Base-by-base conservation (phyloP, 1,140 invertebrate genomes). In the Calliopsis andreniformis region DNA sequence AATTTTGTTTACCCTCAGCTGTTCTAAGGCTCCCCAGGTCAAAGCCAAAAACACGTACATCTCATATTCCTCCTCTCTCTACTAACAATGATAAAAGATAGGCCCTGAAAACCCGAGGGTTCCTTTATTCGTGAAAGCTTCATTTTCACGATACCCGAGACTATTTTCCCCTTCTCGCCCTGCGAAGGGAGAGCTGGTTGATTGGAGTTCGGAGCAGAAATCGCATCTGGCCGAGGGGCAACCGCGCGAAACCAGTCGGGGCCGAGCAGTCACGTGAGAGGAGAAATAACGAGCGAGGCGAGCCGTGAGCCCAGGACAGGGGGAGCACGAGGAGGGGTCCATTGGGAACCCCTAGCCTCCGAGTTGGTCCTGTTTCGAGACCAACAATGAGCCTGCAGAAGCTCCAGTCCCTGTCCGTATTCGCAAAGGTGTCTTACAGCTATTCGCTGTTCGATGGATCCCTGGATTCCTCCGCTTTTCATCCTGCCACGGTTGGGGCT, bases 221-320 rank as follows among this genome's bases (percentile, higher is more conserved):
- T 58, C 42, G 42, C 78, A 80, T 80, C 78, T 64, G 71, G 64
- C 70, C 47, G 7, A 0, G 12, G 23, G 20, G 30, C 51, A 75
- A 58, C 43, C 39, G n/a, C 23, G 71, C 62, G 62, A 75, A 82
- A 82, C 80, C 80, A 82, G 80, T 70, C 72, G 18, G 32, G 35
- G 35, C 35, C 3, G 35, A 39, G 35, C 35, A 10, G 49, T 20
- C 62, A 69, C 73, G 30, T 12, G 14, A 18, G n/a, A 45, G 4
- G 5, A 66, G 18, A 18, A 43, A 30, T 25, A 32, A 55, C 14
- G n/a, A 35, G 51, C 42, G 51, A 16, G 62, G 25, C 18, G 45
- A 59, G 20, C 20, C 23, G 25, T 12, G 18, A n/a, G 47, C 25
- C 39, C 6, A 10, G 5, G 51, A 32, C 28, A 32, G 30, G 49